phyloP scores from a whole-genome alignment of 2,797 vertebrate genomes.

The Melanotaenia pygmaea region DNA sequence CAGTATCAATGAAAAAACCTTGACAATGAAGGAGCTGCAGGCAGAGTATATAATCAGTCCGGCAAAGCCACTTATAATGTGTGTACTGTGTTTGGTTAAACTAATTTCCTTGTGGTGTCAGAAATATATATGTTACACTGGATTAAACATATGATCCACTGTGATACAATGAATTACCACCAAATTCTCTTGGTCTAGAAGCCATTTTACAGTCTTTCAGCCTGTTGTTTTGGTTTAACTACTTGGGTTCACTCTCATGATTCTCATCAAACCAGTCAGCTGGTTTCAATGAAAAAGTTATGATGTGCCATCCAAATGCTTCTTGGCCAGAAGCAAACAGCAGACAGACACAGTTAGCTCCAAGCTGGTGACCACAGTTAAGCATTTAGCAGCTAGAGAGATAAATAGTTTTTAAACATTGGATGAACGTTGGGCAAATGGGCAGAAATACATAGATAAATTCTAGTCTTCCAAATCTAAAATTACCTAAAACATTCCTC shows the following conservation, averaged over 20 bases:
- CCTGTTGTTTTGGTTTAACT: slow-evolving; percentile 18
- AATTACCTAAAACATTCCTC: neutral
- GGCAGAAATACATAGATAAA: slow-evolving; percentile 10
- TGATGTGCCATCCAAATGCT: slow-evolving; percentile 17
- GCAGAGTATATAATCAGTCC: slow-evolving; percentile 50
- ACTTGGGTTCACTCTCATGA: slow-evolving; percentile 14
- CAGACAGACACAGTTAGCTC: slow-evolving; percentile 1
- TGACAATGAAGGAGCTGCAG: slow-evolving; percentile 46
- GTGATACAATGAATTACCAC: neutral
- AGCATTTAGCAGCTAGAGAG: slow-evolving; percentile 8
- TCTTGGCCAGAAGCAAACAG: slow-evolving; percentile 14
- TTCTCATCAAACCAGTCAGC: slow-evolving; percentile 24
- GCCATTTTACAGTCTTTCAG: slow-evolving; percentile 13
- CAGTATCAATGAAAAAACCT: slow-evolving; percentile 49
- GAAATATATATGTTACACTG: slow-evolving; percentile 1
- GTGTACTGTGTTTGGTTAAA: slow-evolving; percentile 20
- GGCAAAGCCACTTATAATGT: slow-evolving; percentile 26
- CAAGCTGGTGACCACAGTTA: slow-evolving; percentile 13
- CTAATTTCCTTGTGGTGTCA: slow-evolving; percentile 1
- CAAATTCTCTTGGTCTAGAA: neutral
- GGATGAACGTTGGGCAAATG: neutral
- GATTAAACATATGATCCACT: slow-evolving; percentile 7
- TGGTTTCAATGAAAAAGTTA: slow-evolving; percentile 14
- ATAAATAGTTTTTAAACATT: neutral
- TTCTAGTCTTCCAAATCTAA: slow-evolving; percentile 1